Conservation (phyloP, 1,140 invertebrate genomes). For the Arctopsyche grandis region DNA sequence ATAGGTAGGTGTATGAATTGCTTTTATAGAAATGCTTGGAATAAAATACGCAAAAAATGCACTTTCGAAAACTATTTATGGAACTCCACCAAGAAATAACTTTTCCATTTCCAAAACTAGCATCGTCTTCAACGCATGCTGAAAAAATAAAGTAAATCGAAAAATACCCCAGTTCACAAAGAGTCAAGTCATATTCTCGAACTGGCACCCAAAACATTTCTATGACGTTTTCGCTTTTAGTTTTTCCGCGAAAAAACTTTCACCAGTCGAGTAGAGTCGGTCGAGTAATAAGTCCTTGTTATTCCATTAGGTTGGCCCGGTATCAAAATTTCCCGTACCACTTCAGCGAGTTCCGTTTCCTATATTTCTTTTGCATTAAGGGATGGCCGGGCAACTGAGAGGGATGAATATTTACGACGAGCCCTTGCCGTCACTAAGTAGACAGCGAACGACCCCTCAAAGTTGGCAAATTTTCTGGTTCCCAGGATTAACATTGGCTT, state of each 20-base stretch:
- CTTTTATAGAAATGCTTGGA: too few species aligned
- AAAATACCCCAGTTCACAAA: background rate
- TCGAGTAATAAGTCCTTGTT: constrained; percentile 52
- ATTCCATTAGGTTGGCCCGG: constrained; percentile 54
- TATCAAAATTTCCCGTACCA: constrained; percentile 45
- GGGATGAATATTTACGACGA: constrained; percentile 54
- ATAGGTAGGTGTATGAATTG: too few species aligned
- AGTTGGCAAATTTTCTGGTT: constrained; percentile 31
- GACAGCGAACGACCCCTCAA: constrained; percentile 46
- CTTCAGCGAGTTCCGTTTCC: constrained; percentile 33
- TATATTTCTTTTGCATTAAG: constrained; percentile 55
- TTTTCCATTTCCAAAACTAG: too few species aligned
- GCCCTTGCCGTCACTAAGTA: constrained; percentile 52
- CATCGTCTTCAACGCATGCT: background rate
- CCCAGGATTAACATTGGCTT: constrained; percentile 28
- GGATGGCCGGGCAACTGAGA: constrained; percentile 40
- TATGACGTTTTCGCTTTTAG: background rate
- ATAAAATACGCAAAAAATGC: too few species aligned
- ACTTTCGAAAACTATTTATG: too few species aligned
- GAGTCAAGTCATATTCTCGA: constrained; percentile 24
- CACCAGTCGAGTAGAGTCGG: background rate
- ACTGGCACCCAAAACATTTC: background rate
- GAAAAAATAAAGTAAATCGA: background rate
- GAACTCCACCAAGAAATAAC: too few species aligned
- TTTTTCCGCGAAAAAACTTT: constrained; percentile 33